These are phyloP conservation scores for Diabrotica balteata DNA, from an alignment of 2,888 invertebrate species.

Conservation along the genomic window DNA sequence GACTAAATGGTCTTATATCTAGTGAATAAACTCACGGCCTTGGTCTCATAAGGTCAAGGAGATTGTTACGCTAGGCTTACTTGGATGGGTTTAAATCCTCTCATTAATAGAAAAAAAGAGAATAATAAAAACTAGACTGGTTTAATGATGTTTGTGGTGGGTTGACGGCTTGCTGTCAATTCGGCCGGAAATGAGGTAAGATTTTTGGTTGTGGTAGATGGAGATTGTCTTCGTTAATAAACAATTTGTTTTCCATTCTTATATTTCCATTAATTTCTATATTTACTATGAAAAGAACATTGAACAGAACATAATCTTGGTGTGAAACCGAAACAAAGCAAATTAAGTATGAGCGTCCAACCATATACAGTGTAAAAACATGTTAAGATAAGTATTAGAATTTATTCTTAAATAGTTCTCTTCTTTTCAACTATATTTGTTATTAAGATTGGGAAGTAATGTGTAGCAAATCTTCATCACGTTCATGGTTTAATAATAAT, in stretches of 20 bases:
- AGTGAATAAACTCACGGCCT: constrained; percentile 52
- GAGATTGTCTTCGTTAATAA: constrained; percentile 1
- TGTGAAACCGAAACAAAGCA: too few relatives aligned
- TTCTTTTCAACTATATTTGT: too few relatives aligned
- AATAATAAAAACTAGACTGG: constrained; percentile 21
- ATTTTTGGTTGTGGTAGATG: constrained; percentile 4
- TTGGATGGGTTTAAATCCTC: constrained; percentile 32
- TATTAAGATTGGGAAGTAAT: too few relatives aligned
- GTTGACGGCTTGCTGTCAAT: constrained; percentile 25
- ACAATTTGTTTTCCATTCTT: not conserved
- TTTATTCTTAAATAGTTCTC: too few relatives aligned
- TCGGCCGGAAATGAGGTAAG: constrained; percentile 23
- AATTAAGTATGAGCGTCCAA: too few relatives aligned
- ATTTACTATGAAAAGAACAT: too few relatives aligned
- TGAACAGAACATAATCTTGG: too few relatives aligned
- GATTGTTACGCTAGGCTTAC: constrained; percentile 50
- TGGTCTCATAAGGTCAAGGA: constrained; percentile 51
- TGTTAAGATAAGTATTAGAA: too few relatives aligned
- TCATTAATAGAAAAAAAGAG: constrained; percentile 23
- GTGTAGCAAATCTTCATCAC: too few relatives aligned
- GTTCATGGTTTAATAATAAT: too few relatives aligned
- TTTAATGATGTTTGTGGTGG: constrained; percentile 25
- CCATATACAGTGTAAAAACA: too few relatives aligned
- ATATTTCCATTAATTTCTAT: too few relatives aligned
- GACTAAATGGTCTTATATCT: constrained; percentile 27